Evolutionary conservation across 2,113 vertebrate species (phyloP), one percentile per base, ranked within the genome.

Genomic region (Galeopterus variegatus): DNA sequence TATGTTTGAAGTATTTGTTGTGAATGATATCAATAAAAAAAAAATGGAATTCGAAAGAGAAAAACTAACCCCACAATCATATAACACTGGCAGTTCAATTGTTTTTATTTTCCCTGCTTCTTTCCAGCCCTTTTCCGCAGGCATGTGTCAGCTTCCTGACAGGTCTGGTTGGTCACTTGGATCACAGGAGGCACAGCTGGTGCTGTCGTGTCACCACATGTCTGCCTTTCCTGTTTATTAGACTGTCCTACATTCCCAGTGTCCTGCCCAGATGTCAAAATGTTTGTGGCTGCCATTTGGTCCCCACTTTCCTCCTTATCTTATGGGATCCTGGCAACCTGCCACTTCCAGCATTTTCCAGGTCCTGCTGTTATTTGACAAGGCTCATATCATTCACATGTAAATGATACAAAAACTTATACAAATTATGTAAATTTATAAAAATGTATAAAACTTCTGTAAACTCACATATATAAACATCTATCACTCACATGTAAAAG

Each of bases 121-220:
- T 86, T 31, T 8, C 33, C n/a, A 33, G 41, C 24, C 28, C 10
- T 91, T 79, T 50, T 21, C 13, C 5, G 23, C 4, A 1, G 18
- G 8, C 8, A 0, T 0, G 0, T 21, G 62, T 88, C 41, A 45
- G 73, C 17, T 36, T 77, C 13, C 24, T 18, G 56, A 10, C 1
- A 2, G 45, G 23, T 45, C 9, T 28, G 31, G 10, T 17, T 36
- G 64, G 24, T 6, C 80, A 23, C 1, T 9, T 77, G 69, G 85
- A 24, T 60, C 33, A n/a, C 8, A 23, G 1, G 36, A 2, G 11
- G 15, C 50, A 10, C 17, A 8, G 69, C 8, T 31, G 67, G 1
- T 3, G 0, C 15, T 13, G 2, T 2, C 0, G 48, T 5, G 60
- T 73, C 50, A 10, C 31, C 17, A 15, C 10, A 1, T 10, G 21